Percentiles rank a stretch among this genome's conserved stretches.
Evolutionary conservation across 2,797 vertebrate genomes (phyloP).

Genomic region (Muscicapa striata): DNA sequence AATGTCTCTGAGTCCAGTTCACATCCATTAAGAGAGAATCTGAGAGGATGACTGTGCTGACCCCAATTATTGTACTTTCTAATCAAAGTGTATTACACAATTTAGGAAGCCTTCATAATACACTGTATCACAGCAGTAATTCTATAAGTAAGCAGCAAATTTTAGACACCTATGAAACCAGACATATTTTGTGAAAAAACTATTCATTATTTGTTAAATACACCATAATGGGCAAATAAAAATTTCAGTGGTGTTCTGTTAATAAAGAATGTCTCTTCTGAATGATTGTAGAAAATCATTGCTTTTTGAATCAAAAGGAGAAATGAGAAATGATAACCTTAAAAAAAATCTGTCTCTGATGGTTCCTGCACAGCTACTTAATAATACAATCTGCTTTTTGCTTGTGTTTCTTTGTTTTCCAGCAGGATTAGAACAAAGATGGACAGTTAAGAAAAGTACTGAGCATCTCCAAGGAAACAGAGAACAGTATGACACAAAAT

Average conservation of each 20-base stretch:
- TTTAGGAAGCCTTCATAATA: neutral
- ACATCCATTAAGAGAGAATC: neutral
- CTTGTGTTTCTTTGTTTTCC: slow-evolving; percentile 9
- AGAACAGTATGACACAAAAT: slow-evolving; percentile 1
- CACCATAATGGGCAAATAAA: neutral
- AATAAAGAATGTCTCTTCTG: neutral
- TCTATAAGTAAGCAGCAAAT: neutral
- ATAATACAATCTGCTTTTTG: neutral
- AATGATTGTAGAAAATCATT: neutral
- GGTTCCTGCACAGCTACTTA: neutral
- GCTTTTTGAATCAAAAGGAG: neutral
- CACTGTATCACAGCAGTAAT: neutral
- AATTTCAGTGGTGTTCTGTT: neutral
- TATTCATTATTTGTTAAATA: neutral
- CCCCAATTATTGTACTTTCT: neutral
- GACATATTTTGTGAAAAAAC: neutral
- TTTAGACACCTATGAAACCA: neutral
- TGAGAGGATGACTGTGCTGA: neutral
- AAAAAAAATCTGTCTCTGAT: neutral
- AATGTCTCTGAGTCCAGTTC: neutral
- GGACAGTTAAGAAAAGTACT: neutral
- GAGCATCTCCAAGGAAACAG: neutral
- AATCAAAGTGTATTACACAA: neutral
- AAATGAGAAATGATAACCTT: neutral
- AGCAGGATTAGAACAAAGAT: slow-evolving; percentile 37